These are phyloP conservation scores for Catocala sponsa DNA, from an alignment of 2,888 invertebrate species.

Conservation along the genomic window DNA sequence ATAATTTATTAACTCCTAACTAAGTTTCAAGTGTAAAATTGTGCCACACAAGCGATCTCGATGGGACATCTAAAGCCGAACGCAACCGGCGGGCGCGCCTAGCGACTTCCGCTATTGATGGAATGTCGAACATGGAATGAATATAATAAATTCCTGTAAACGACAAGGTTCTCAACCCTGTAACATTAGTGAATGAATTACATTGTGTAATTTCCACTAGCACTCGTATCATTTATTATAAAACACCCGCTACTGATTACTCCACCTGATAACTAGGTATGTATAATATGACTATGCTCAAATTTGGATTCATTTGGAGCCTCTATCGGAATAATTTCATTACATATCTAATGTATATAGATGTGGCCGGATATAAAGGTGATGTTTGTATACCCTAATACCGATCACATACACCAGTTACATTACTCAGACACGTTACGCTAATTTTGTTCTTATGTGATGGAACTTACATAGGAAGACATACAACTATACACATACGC, in stretches of 20 bases:
- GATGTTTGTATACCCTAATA: slow-evolving; percentile 73
- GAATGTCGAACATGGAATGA: slow-evolving; percentile 65
- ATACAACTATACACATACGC: slow-evolving; percentile 80
- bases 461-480: slow-evolving; percentile 86
- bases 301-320: slow-evolving; percentile 69
- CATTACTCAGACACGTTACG: slow-evolving; percentile 64
- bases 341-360: slow-evolving; percentile 72
- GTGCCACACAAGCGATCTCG: slow-evolving; percentile 81
- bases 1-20: slow-evolving; percentile 84
- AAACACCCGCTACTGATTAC: slow-evolving; percentile 72
- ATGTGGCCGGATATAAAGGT: slow-evolving; percentile 80
- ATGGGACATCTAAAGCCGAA: slow-evolving; percentile 74
- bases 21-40: slow-evolving; percentile 83
- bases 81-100: slow-evolving; percentile 55
- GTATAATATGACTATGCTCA: slow-evolving; percentile 68
- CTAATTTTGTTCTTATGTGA: slow-evolving; percentile 70
- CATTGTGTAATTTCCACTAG: slow-evolving; percentile 68
- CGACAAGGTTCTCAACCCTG: slow-evolving; percentile 74
- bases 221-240: slow-evolving; percentile 73
- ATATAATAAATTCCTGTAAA: slow-evolving; percentile 73
- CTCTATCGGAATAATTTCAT: slow-evolving; percentile 69
- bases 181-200: slow-evolving; percentile 61
- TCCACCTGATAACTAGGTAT: slow-evolving; percentile 65
- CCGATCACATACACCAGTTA: slow-evolving; percentile 66
- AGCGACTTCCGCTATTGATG: slow-evolving; percentile 51